phyloP scores from a whole-genome alignment of 2,113 vertebrate genomes.

The Onychostruthus taczanowskii region DNA sequence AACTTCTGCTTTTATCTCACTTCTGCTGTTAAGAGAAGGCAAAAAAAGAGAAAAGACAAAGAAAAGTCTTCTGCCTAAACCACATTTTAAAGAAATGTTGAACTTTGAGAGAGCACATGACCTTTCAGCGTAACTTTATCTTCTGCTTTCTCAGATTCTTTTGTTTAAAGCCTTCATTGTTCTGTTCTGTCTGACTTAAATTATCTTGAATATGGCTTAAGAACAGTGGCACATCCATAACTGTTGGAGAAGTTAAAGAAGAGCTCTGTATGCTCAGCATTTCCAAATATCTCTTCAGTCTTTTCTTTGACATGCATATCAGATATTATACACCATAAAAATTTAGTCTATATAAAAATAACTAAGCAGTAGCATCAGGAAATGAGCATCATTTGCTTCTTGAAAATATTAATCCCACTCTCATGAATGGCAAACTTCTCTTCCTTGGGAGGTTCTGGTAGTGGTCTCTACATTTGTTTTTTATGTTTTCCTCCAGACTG shows the following conservation, averaged over 20 bases:
- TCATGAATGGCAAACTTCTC: not conserved
- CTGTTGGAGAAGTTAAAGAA: not conserved
- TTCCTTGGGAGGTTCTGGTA: not conserved
- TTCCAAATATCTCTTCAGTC: not conserved
- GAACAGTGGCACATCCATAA: not conserved
- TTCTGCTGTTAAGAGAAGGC: not conserved
- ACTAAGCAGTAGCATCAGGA: not conserved
- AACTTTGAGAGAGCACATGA: not conserved
- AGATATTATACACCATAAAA: not conserved
- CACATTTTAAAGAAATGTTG: not conserved
- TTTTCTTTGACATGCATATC: not conserved
- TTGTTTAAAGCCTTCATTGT: not conserved
- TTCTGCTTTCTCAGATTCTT: not conserved
- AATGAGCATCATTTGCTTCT: not conserved
- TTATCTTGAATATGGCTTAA: not conserved
- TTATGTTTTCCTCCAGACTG: not conserved
- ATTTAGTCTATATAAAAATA: not conserved
- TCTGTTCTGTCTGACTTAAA: not conserved
- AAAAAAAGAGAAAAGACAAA: not conserved
- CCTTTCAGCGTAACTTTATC: not conserved
- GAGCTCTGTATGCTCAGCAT: not conserved
- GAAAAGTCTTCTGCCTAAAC: not conserved
- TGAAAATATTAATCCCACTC: not conserved
- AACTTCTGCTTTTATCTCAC: not conserved
- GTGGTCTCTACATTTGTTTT: not conserved